Evolutionary conservation across 2,113 vertebrate species (phyloP).

Genomic region (Myotis davidii): DNA sequence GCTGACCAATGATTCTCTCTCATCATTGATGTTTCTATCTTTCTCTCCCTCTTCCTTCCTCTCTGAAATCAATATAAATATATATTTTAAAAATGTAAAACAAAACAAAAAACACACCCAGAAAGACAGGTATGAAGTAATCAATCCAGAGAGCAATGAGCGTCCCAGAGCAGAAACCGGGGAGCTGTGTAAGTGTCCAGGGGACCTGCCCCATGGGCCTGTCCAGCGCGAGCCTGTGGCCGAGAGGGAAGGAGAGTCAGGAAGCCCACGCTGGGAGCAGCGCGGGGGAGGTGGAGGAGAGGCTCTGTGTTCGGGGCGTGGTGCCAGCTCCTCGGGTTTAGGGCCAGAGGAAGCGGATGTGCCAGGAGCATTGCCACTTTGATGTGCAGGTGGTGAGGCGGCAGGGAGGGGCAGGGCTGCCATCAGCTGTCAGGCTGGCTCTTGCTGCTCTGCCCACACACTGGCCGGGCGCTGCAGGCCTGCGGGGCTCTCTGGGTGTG

Average conservation of each 20-base stretch:
- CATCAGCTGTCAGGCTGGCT: slow-evolving; percentile 58
- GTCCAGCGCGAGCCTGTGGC: background rate
- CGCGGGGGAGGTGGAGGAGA: rapidly evolving
- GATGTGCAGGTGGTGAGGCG: background rate
- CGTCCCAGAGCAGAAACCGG: background rate
- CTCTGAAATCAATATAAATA: no score
- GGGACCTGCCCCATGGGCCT: background rate
- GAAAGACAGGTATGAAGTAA: background rate
- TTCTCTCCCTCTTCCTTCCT: no score
- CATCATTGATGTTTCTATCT: no score
- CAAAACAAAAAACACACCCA: no score
- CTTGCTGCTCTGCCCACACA: slow-evolving; percentile 42
- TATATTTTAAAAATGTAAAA: no score
- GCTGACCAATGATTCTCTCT: no score
- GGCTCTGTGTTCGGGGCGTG: background rate
- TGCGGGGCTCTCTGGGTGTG: slow-evolving; percentile 15
- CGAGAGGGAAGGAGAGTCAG: background rate
- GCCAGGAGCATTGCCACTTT: background rate
- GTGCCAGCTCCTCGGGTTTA: background rate
- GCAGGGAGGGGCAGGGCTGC: slow-evolving; percentile 2
- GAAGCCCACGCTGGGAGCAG: background rate
- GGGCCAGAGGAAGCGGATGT: slow-evolving; percentile 29
- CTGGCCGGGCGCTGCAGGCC: background rate
- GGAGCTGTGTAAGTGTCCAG: background rate
- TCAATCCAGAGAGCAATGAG: background rate